Evolutionary conservation across 2,888 invertebrate species (phyloP), one percentile per base, ranked within the genome.

Genomic region (Nephrotoma guestfalica): DNA sequence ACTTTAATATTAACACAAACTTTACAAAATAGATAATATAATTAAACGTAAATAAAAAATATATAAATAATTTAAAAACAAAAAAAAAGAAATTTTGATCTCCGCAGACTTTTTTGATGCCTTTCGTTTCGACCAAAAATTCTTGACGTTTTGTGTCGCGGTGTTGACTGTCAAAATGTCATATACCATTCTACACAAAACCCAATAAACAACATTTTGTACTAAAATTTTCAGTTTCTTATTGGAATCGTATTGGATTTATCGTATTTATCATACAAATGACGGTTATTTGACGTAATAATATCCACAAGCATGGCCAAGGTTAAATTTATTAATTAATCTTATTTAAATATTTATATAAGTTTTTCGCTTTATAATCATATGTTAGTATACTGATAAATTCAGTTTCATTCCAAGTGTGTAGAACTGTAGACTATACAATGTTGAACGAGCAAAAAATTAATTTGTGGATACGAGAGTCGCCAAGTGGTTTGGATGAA

Each of bases 401-500:
- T 71, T 71, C 30, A 71, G 71, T 71, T 30, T 71, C 71, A 11
- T 71, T 71, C 71, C 7, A 71, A 71, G 71, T 30, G 71, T 71
- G 71, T 30, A 30, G 30, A 30, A 18, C 18, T 6, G 18, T 3
- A 71, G 71, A 71, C 9, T 2, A 2, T 7, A 71, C 7, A 71
- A 71, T 71, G 71, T 7, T 13, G 6, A 11, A 30, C 71, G 30
- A 71, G 71, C 7, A 0, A 30, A 71, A 71, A 30, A 30, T 9
- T 41, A 84, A 84, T 84, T 15, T 84, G 41, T 84, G 84, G 84
- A 84, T 84, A 15, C 84, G 84, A 6, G 86, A 83, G 3, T 90
- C 94, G 6, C 93, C 93, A 7, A 90, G 91, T 85, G 93, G 93
- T 88, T 90, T 94, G 87, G 93, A 93, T 89, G 91, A 92, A 86